Conservation (phyloP, 2,888 invertebrate species). For the Cheilosia pagana region DNA sequence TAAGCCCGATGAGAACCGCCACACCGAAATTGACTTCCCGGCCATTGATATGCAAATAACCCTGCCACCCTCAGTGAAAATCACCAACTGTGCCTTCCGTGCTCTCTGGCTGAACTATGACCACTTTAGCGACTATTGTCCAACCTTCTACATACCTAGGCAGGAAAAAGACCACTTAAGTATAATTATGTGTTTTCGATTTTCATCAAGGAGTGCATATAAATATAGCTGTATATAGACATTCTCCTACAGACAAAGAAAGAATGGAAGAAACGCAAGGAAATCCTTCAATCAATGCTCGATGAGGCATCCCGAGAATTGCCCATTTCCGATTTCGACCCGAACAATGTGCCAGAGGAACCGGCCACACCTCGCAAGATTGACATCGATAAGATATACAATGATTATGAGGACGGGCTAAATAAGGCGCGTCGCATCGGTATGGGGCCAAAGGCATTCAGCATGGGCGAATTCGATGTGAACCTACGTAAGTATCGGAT, state of each 20-base stretch:
- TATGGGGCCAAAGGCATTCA: constrained; percentile 80
- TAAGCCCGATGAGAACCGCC: constrained; percentile 80
- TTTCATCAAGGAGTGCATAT: constrained; percentile 38
- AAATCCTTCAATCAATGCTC: constrained; percentile 82
- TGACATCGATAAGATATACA: constrained; percentile 83
- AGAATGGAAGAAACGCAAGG: constrained; percentile 83
- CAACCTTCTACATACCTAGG: constrained; percentile 79
- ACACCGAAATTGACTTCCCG: constrained; percentile 84
- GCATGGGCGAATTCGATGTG: constrained; percentile 85
- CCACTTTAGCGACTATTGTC: constrained; percentile 85
- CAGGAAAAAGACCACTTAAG: constrained; percentile 76
- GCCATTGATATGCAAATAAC: constrained; percentile 83
- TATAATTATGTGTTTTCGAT: constrained; percentile 21
- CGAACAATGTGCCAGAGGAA: constrained; percentile 78
- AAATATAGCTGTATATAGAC: constrained; percentile 74
- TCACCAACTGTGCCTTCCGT: constrained; percentile 83
- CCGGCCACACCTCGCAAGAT: constrained; percentile 78
- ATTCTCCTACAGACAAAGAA: constrained; percentile 82
- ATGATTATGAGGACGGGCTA: constrained; percentile 82
- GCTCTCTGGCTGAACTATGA: constrained; percentile 85
- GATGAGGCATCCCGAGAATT: constrained; percentile 80
- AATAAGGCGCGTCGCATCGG: constrained; percentile 80
- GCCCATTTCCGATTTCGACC: constrained; percentile 78
- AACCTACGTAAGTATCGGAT: constrained; percentile 90
- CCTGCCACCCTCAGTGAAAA: constrained; percentile 83